Conservation (phyloP, 2,113 vertebrate species). For the Narcine bancroftii region DNA sequence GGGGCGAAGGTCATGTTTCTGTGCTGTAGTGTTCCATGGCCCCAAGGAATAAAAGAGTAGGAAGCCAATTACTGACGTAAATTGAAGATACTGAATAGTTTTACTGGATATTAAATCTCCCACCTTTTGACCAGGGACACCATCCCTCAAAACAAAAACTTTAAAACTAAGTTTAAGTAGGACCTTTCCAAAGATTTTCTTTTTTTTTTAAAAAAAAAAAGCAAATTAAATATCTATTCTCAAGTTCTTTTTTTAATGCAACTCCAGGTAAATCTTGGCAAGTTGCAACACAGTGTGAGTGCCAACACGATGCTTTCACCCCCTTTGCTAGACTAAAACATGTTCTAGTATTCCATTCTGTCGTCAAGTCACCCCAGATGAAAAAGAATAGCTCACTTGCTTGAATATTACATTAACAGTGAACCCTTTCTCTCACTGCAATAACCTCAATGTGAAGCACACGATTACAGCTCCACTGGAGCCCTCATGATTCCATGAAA, state of each 20-base stretch:
- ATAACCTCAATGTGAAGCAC: not conserved
- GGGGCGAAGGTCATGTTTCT: too few species aligned
- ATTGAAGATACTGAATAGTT: not conserved
- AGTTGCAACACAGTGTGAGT: not conserved
- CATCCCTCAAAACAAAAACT: not conserved
- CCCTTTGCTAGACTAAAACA: not conserved
- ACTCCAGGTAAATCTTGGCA: not conserved
- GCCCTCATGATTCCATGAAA: not conserved
- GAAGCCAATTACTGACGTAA: not conserved
- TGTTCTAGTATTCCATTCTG: not conserved
- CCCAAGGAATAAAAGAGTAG: too few species aligned
- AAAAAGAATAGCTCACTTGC: not conserved
- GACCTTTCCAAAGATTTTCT: not conserved
- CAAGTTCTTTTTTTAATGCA: not conserved
- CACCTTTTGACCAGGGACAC: not conserved
- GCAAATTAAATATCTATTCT: not conserved
- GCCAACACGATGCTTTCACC: not conserved
- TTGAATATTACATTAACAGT: conserved; percentile 26
- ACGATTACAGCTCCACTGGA: not conserved
- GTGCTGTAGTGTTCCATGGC: too few species aligned
- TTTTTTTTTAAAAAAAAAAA: not conserved
- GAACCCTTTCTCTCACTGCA: not conserved
- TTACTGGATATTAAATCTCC: not conserved
- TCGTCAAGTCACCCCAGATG: too few species aligned
- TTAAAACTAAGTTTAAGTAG: not conserved